A percentile compares a stretch with the other conserved stretches of the same genome.
phyloP scores from a whole-genome alignment of 2,113 vertebrate genomes.

The Phaethornis superciliosus region DNA sequence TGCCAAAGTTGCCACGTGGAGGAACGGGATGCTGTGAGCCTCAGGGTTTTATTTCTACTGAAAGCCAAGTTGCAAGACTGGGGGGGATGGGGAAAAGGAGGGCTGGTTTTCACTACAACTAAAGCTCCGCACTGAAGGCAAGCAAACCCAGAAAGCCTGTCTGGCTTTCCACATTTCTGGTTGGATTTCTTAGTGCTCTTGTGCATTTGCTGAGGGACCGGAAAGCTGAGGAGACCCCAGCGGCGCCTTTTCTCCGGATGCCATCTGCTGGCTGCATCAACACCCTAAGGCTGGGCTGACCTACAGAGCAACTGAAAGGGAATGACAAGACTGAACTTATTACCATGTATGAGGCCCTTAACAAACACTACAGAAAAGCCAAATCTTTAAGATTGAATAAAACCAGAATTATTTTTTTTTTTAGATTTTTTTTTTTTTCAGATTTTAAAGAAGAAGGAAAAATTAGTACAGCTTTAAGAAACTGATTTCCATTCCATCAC shows the following conservation, averaged over 20 bases:
- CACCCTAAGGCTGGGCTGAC: not conserved
- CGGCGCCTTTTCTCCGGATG: not conserved
- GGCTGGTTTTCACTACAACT: not conserved
- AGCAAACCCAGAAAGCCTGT: not conserved
- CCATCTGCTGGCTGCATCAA: not conserved
- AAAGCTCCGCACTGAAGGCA: not conserved
- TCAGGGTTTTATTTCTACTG: not conserved
- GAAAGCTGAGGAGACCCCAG: fast-evolving
- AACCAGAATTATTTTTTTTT: not conserved
- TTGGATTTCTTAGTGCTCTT: fast-evolving
- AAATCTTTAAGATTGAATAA: not conserved
- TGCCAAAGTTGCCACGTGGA: not conserved
- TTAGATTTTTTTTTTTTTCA: not conserved
- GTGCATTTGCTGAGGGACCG: not conserved
- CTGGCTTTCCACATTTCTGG: fast-evolving
- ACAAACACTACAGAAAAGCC: not conserved
- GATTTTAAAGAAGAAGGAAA: not conserved
- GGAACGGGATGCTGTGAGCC: not conserved
- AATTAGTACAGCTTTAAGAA: not conserved
- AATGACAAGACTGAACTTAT: not conserved
- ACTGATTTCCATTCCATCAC: not conserved
- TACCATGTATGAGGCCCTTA: not conserved
- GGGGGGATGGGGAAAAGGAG: not conserved
- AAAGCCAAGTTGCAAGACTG: not conserved
- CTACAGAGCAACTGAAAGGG: fast-evolving